A percentile compares a stretch with the other conserved stretches of the same genome.
phyloP scores from a whole-genome alignment of 2,888 invertebrate genomes.

The Nezara viridula region DNA sequence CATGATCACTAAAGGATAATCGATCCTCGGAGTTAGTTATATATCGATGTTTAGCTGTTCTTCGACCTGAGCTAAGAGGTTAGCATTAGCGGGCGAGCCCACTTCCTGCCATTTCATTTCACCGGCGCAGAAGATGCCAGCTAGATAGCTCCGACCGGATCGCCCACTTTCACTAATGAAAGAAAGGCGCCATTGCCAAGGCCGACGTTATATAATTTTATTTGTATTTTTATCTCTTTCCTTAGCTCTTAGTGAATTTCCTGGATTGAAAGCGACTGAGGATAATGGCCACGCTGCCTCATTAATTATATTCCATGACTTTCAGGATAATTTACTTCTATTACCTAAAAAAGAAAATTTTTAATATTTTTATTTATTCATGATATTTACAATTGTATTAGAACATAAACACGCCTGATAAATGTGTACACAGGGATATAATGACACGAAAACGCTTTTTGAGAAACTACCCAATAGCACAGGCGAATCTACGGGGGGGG shows the following conservation, averaged over 20 bases:
- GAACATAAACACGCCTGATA: too few species aligned
- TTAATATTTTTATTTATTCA: too few species aligned
- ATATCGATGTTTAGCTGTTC: not conserved
- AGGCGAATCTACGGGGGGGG: too few species aligned
- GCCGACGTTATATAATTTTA: not conserved
- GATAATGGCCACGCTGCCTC: not conserved
- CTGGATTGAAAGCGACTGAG: not conserved
- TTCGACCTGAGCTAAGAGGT: not conserved
- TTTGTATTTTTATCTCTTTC: not conserved
- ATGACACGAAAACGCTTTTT: too few species aligned
- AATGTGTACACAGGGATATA: too few species aligned
- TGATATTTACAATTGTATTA: too few species aligned
- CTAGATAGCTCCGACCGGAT: not conserved
- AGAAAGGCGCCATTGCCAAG: slow-evolving; percentile 27
- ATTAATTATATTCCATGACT: not conserved
- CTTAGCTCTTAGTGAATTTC: not conserved
- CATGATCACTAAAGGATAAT: not conserved
- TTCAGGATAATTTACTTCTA: not conserved
- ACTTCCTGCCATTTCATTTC: slow-evolving; percentile 27
- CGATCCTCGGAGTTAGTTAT: not conserved
- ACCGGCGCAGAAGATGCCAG: not conserved
- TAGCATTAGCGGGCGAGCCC: not conserved
- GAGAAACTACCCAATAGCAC: too few species aligned
- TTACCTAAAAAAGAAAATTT: not conserved
- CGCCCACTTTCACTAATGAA: not conserved